Base-by-base conservation (phyloP, 2,888 invertebrate species). In the Galerucella pusilla region DNA sequence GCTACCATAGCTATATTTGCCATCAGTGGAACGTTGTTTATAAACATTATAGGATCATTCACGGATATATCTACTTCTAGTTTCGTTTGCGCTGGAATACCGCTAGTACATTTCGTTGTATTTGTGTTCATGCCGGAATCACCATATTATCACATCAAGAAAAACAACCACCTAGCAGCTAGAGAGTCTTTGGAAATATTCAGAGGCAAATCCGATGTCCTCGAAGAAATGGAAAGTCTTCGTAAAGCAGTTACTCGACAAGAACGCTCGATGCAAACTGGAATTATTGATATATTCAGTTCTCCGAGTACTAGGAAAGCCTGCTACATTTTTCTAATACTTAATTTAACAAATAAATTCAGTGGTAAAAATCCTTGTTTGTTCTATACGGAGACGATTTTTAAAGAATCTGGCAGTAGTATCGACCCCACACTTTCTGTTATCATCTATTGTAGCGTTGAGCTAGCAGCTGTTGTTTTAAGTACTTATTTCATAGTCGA, bases 101-200 rank as follows among this genome's bases (percentile, higher is more conserved):
- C 92, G 9, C 84, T 92, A 45, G 83, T 91, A 63, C 91, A 92
- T 82, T 87, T 92, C 63, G 73, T 90, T 16, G 87, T 90, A 11
- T 91, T 92, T 84, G 85, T 90, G 52, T 90, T 90, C 83, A 89
- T 93, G 85, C 94, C 94, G n/a, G 94, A 94, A 88, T 90, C 91
- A 0, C 92, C 92, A 0, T 88, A 90, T 69, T 90, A 87, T 78
- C 84, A 87, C 75, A 85, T 89, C 54, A 87, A 88, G 52, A 88
- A 86, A 64, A 85, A 85, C 10, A 84, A 86, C 16, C 87, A 88
- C 73, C 83, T 86, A 1, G 88, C 88, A 20, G 91, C 91, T 0
- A 84, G 87, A 25, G 81, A 85, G 61, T 89, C 92, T 16, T 88
- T 94, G 74, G 88, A 88, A 79, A 90, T 89, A 84, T 85, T 94